A percentile compares a stretch with the other conserved stretches of the same genome.
phyloP scores from a whole-genome alignment of 1,140 invertebrate species.

The Drosophila ananassae region DNA sequence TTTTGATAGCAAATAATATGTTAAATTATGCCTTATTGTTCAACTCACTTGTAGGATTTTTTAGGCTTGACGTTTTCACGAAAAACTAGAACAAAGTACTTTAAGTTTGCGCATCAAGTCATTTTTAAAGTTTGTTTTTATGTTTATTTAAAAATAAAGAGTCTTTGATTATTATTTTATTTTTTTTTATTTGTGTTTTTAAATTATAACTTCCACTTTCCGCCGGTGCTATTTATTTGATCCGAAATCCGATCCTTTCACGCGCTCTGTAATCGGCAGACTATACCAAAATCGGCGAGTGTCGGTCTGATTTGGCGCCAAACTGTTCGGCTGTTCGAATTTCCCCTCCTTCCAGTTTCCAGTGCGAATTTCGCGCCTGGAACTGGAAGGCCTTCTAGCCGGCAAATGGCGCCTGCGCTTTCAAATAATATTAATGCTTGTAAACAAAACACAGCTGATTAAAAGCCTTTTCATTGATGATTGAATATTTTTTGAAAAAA shows the following conservation, averaged over 20 bases:
- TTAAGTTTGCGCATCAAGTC: too few species aligned
- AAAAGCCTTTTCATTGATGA: constrained; percentile 50
- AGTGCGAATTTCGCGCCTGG: constrained; percentile 61
- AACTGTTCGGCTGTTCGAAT: constrained; percentile 45
- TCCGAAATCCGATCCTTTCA: constrained; percentile 51
- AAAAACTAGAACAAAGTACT: too few species aligned
- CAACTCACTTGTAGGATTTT: neutral
- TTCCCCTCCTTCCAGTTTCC: constrained; percentile 64
- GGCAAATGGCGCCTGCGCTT: constrained; percentile 60
- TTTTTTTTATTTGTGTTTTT: neutral
- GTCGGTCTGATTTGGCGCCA: constrained; percentile 57
- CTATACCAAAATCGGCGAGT: constrained; percentile 23
- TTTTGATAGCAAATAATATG: neutral
- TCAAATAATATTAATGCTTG: neutral
- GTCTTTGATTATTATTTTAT: neutral
- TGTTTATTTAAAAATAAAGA: too few species aligned
- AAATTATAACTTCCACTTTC: neutral
- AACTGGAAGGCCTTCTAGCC: constrained; percentile 55
- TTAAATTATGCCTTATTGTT: neutral
- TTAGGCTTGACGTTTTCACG: too few species aligned
- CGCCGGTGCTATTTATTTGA: neutral
- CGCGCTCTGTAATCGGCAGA: constrained; percentile 54
- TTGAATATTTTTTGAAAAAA: neutral
- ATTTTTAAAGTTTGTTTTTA: neutral
- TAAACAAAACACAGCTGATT: constrained; percentile 70